Evolutionary conservation across 2,113 vertebrate genomes (phyloP).

Genomic region (Laticauda laticaudata): DNA sequence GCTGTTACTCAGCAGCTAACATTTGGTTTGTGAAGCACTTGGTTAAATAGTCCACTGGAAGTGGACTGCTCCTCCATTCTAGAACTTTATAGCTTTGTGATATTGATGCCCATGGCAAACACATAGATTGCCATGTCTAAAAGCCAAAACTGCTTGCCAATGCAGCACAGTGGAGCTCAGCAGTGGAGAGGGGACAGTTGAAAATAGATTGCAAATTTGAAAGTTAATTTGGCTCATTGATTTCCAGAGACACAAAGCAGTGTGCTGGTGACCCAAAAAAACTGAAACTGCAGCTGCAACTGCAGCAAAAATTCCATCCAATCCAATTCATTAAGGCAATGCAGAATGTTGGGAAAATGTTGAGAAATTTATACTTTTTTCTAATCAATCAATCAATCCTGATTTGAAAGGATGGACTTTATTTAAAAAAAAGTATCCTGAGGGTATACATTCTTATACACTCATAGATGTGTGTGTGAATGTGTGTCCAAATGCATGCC

Average conservation of each 20-base stretch:
- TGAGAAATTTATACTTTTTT: neutral
- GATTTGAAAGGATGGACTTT: neutral
- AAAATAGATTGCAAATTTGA: constrained; percentile 22
- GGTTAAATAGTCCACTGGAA: neutral
- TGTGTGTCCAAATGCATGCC: neutral
- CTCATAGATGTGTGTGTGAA: neutral
- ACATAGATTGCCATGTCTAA: neutral
- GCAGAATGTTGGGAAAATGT: neutral
- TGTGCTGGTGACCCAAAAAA: neutral
- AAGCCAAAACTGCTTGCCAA: constrained; percentile 3
- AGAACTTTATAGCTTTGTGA: neutral
- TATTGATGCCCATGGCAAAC: neutral
- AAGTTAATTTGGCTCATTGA: constrained; percentile 23
- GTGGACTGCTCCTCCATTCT: neutral
- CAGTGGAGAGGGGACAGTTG: neutral
- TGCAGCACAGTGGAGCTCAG: neutral
- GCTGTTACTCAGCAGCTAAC: neutral
- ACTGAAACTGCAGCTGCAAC: neutral
- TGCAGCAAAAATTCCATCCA: neutral
- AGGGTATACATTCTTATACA: neutral
- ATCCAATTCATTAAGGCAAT: neutral
- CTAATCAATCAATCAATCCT: neutral
- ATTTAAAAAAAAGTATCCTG: neutral
- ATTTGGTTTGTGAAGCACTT: neutral
- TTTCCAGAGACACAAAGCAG: neutral